A percentile compares a stretch with the other conserved stretches of the same genome.
Evolutionary conservation across 2,888 invertebrate species (phyloP).

Genomic region (Strigamia crassipes): DNA sequence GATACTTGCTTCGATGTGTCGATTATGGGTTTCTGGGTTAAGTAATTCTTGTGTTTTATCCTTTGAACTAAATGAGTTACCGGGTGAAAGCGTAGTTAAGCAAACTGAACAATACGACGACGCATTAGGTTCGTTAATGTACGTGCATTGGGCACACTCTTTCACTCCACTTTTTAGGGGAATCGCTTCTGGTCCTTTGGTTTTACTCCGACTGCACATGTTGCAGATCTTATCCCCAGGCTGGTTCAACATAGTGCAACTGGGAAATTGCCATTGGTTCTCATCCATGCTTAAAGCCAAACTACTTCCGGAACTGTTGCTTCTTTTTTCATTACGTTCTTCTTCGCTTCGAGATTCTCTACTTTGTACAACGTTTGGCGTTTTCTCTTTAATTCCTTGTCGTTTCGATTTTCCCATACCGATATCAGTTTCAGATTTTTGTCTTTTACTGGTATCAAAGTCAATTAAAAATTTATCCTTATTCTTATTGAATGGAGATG

Average conservation of each 20-base stretch:
- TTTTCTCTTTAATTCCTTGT: not conserved
- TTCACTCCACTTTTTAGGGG: constrained; percentile 74
- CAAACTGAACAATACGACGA: constrained; percentile 71
- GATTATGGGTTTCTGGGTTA: not conserved
- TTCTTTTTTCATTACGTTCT: constrained; percentile 11
- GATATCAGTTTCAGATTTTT: not conserved
- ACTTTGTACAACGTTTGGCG: not conserved
- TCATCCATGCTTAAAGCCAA: not conserved
- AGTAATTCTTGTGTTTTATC: not conserved
- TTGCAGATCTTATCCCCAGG: constrained; percentile 68
- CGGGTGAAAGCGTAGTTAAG: not conserved
- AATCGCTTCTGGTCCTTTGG: constrained; percentile 65
- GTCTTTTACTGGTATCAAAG: not conserved
- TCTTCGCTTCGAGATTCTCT: constrained; percentile 41
- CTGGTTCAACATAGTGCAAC: constrained; percentile 73
- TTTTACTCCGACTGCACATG: constrained; percentile 73
- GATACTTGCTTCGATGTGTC: too few relatives aligned
- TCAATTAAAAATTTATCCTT: not conserved
- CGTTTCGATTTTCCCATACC: not conserved
- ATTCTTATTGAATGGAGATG: constrained; percentile 8
- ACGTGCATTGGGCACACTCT: constrained; percentile 75
- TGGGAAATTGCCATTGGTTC: constrained; percentile 69
- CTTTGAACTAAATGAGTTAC: not conserved
- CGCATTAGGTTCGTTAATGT: constrained; percentile 72
- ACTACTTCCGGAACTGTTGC: constrained; percentile 35